Base-by-base conservation (phyloP, 2,113 vertebrate species). In the Nannospalax galili region DNA sequence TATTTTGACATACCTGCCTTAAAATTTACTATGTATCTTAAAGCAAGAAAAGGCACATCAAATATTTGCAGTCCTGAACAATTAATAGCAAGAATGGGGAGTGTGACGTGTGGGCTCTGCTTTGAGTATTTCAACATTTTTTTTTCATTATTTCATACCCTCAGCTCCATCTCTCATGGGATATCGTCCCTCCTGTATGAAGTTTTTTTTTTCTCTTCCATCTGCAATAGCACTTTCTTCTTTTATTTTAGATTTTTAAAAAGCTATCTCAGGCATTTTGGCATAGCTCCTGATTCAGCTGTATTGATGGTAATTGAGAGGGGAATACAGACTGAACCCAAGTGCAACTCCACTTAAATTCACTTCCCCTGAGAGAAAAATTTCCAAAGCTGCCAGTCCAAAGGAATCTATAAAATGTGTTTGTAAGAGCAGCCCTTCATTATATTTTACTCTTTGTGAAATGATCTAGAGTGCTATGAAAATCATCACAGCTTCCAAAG, bases 241-340 rank as follows among this genome's bases (percentile, higher is more conserved):
- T 92, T 93, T 95, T 93, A 92, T 95, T 97, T 97, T 90, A 96
- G 84, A 82, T 95, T 95, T 97, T 95, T 90, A 95, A 96, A 98
- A 95, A 94, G 93, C 93, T 90, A 88, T 95, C 94, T 98, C 97
- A 94, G 96, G 94, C 96, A 97, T 97, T 96, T 90, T 84, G 84
- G 94, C 78, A 67, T 48, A 93, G 77, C n/a, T 96, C 90, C 96
- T 97, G 96, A 98, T 96, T 97, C 95, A 96, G 97, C 97, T 87
- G 80, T 93, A 94, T 88, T 95, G 96, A 92, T 92, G 81, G 94
- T 97, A 97, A 97, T 97, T 97, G 97, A 96, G 95, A 97, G 85
- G 97, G 97, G 97, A 96, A 96, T 96, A 94, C 91, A 92, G 73
- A 94, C 91, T 78, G 72, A 97, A 95, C 96, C 92, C 90, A 95